These are phyloP conservation scores for Podabrus alpinus DNA, from an alignment of 2,888 invertebrate species.

Conservation along the genomic window DNA sequence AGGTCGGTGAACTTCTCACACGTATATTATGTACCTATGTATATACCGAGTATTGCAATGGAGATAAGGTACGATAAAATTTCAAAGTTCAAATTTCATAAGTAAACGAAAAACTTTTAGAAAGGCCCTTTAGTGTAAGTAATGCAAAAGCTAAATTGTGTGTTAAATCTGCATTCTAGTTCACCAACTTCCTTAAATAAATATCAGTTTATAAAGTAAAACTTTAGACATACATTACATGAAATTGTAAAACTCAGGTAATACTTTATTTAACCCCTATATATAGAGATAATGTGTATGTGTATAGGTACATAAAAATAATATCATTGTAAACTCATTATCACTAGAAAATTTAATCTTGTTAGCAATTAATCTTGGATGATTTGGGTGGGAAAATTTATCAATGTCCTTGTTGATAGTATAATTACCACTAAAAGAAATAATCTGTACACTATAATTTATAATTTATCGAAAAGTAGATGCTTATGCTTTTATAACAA, in stretches of 20 bases:
- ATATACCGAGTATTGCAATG: too few species aligned
- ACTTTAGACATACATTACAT: conserved; percentile 10
- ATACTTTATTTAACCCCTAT: not conserved
- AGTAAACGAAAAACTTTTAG: not conserved
- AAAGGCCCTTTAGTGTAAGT: conserved; percentile 3
- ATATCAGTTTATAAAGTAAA: conserved; percentile 25
- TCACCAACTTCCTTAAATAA: conserved; percentile 21
- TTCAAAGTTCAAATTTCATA: not conserved
- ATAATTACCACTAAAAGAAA: not conserved
- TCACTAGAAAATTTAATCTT: not conserved
- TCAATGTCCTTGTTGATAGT: too few species aligned
- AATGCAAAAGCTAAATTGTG: conserved; percentile 36
- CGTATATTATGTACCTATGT: too few species aligned
- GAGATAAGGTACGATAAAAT: not conserved
- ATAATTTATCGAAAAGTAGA: not conserved
- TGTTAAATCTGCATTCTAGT: conserved; percentile 37
- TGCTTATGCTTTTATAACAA: not conserved
- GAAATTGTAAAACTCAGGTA: not conserved
- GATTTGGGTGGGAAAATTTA: too few species aligned
- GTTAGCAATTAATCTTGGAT: not conserved
- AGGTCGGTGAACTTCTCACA: too few species aligned
- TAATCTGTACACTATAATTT: not conserved
- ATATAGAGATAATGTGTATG: not conserved
- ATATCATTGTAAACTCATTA: not conserved
- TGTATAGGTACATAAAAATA: too few species aligned